A percentile compares a stretch with the other conserved stretches of the same genome.
These are phyloP conservation scores for Entosphenus tridentatus DNA, from an alignment of 2,113 vertebrate species.

Conservation along the genomic window DNA sequence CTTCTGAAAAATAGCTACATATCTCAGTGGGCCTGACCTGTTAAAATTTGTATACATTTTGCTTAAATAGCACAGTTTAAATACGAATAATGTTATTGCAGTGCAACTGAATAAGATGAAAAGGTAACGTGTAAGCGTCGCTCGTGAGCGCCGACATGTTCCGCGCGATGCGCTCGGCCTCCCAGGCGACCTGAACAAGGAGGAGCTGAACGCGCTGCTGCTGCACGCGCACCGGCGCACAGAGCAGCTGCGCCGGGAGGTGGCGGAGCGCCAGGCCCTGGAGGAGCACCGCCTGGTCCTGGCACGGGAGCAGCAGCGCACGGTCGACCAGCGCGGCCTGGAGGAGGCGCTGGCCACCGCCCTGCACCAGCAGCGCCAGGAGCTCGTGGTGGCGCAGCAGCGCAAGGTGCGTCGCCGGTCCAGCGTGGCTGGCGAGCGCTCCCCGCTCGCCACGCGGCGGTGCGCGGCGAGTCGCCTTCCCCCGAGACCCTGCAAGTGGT, in stretches of 20 bases:
- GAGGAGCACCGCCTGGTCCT: conserved; percentile 58
- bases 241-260: conserved; percentile 58
- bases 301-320: conserved; percentile 54
- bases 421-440: too few relatives aligned
- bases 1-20: too few relatives aligned
- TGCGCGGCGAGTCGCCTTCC: too few relatives aligned
- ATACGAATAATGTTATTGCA: neutral
- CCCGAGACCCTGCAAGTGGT: too few relatives aligned
- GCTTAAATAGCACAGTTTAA: too few relatives aligned
- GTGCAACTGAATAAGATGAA: too few relatives aligned
- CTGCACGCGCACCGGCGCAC: conserved; percentile 81
- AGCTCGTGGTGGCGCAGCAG: conserved; percentile 48
- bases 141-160: neutral
- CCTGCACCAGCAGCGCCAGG: conserved; percentile 34
- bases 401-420: conserved; percentile 33
- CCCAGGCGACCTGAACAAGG: conserved; percentile 39
- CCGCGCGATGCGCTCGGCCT: conserved; percentile 16
- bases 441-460: too few relatives aligned
- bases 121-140: too few relatives aligned
- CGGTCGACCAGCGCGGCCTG: conserved; percentile 40
- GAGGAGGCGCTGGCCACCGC: conserved; percentile 40
- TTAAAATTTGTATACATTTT: too few relatives aligned
- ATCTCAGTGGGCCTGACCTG: too few relatives aligned
- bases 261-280: conserved; percentile 54
- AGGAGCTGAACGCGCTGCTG: conserved; percentile 72